Base-by-base conservation (phyloP, 1,140 invertebrate genomes). In the Diachasma alloeum region DNA sequence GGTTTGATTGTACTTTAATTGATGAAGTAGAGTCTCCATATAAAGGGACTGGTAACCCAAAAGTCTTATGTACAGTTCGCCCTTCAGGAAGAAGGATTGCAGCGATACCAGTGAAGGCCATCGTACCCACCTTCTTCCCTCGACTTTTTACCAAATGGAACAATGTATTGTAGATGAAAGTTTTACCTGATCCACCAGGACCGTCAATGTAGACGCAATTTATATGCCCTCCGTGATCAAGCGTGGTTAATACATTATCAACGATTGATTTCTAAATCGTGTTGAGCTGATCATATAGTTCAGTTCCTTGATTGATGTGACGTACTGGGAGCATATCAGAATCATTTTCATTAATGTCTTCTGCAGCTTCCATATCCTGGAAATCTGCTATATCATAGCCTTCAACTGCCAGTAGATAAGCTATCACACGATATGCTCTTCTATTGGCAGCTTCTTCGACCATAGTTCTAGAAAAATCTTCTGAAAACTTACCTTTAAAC, bases 21-120 rank as follows among this genome's bases (percentile, higher is more conserved):
- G 82, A 13, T 77, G 76, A 13, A 4, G 75, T 68, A 1, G 82
- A 81, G 71, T 80, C 79, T 42, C 74, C 17, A n/a, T 42, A 74
- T n/a, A 83, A 15, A 56, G 70, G 66, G 44, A 81, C 79, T 74
- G 80, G 80, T 70, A 77, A 73, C 11, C 72, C 75, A 59, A 80
- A 74, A 42, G 37, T 66, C 24, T 74, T 74, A 66, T 74, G 72
- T 10, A 74, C 72, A 8, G 72, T 74, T 44, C 24, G 39, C 11
- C 72, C 59, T 13, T 66, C 13, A 0, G 72, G 56, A 4, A 74
- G 19, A 3, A 67, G 22, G 26, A 39, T 74, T 44, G 72, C 72
- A 11, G 59, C 37, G 13, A 74, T 74, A 2, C 72, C 72, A 10
- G 72, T 74, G 24, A 66, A 74, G 11, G 56, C 72, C 72, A 74